phyloP scores from a whole-genome alignment of 1,140 invertebrate genomes.

The Plectrocnemia conspersa region DNA sequence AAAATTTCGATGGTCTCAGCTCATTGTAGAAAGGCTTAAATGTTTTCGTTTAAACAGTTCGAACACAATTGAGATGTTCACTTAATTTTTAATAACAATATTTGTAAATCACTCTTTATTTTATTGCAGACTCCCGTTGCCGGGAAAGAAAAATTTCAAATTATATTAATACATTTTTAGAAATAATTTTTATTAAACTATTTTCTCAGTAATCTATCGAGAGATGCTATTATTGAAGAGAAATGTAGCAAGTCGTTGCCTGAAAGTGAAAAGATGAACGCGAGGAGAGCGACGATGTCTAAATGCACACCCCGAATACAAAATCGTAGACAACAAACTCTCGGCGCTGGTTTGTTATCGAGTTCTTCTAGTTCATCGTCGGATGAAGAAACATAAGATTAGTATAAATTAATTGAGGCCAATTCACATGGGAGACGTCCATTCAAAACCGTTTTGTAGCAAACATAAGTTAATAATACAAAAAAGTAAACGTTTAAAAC shows the following conservation, averaged over 20 bases:
- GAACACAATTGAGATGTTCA: too few species aligned
- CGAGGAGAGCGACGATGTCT: slow-evolving; percentile 43
- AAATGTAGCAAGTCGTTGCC: slow-evolving; percentile 50
- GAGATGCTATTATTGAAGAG: slow-evolving; percentile 50
- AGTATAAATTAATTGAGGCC: neutral
- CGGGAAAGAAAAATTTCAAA: too few species aligned
- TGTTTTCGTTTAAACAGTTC: too few species aligned
- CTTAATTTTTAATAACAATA: too few species aligned
- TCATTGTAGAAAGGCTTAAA: too few species aligned
- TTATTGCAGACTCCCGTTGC: too few species aligned
- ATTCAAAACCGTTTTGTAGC: too few species aligned
- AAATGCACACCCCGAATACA: slow-evolving; percentile 45
- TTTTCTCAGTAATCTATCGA: slow-evolving; percentile 38
- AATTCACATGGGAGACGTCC: neutral
- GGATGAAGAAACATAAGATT: slow-evolving; percentile 19
- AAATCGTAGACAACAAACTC: slow-evolving; percentile 45
- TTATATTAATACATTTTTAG: too few species aligned
- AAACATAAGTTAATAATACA: neutral
- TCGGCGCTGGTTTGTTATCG: slow-evolving; percentile 46
- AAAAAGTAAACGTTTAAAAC: neutral
- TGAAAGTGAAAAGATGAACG: slow-evolving; percentile 48
- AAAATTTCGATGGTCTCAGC: too few species aligned
- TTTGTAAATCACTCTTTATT: too few species aligned
- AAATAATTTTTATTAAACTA: too few species aligned
- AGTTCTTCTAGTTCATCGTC: slow-evolving; percentile 41